Conservation (phyloP, 2,797 vertebrate genomes). For the Oreochromis grahami region DNA sequence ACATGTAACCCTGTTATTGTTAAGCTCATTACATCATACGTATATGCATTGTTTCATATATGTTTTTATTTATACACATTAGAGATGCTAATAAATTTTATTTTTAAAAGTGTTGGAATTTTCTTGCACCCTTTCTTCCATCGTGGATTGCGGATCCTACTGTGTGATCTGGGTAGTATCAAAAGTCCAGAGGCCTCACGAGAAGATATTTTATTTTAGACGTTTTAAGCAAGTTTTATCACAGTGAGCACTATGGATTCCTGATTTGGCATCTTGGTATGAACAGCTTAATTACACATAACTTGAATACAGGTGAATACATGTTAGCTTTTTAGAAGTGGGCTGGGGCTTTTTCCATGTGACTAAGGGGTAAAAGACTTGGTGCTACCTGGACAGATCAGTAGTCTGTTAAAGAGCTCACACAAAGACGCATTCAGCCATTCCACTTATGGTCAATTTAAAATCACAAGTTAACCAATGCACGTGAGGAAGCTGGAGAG, state of each 20-base stretch:
- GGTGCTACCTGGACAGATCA: not conserved
- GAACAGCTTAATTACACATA: not conserved
- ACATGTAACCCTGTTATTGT: conserved; percentile 83
- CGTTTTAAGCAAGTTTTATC: not conserved
- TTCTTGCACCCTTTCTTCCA: conserved; percentile 11
- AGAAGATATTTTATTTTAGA: not conserved
- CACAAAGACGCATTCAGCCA: too few species aligned
- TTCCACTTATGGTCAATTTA: not conserved
- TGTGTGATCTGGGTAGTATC: not conserved
- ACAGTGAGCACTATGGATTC: not conserved
- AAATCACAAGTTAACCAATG: not conserved
- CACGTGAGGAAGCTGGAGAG: not conserved
- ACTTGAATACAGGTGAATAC: not conserved
- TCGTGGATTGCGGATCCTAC: not conserved
- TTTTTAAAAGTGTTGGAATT: conserved; percentile 84
- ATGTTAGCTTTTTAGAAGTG: too few species aligned
- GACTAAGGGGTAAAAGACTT: not conserved
- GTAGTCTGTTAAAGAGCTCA: not conserved
- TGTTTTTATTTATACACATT: conserved; percentile 93
- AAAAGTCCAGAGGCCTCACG: not conserved
- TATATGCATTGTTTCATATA: conserved; percentile 82
- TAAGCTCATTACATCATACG: conserved; percentile 85
- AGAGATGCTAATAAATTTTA: conserved; percentile 91
- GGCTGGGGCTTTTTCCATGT: too few species aligned
- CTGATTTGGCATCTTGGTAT: not conserved